phyloP scores from a whole-genome alignment of 1,140 invertebrate genomes.

The Orchestia grillus region DNA sequence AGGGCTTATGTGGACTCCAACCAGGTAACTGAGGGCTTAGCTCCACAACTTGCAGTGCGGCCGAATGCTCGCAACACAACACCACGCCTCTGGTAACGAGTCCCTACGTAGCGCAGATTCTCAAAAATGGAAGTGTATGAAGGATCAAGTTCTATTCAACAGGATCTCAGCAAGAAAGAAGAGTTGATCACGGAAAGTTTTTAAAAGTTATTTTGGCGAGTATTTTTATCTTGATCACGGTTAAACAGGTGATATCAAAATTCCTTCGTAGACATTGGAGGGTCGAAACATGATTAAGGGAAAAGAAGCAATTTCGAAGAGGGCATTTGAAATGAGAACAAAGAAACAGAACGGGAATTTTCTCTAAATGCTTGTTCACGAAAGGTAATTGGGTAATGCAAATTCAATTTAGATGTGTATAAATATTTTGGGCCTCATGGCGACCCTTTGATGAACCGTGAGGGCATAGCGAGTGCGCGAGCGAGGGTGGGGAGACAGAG shows the following conservation, averaged over 20 bases:
- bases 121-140: too few relatives aligned
- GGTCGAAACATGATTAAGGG: background rate
- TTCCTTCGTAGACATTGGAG: background rate
- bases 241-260: background rate
- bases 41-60: background rate
- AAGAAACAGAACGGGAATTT: background rate
- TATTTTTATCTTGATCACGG: background rate
- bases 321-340: background rate
- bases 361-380: background rate
- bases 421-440: background rate
- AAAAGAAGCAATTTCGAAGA: background rate
- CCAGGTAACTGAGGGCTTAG: background rate
- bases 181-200: too few relatives aligned
- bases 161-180: too few relatives aligned
- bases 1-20: too few relatives aligned
- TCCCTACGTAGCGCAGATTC: background rate
- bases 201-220: background rate
- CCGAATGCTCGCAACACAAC: background rate
- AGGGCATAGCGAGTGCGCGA: background rate
- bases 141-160: too few relatives aligned
- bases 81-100: background rate
- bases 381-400: too few relatives aligned
- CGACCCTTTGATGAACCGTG: background rate
- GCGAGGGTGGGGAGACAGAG: background rate
- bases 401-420: background rate